phyloP scores from a whole-genome alignment of 2,113 vertebrate genomes.

The Mus pahari region DNA sequence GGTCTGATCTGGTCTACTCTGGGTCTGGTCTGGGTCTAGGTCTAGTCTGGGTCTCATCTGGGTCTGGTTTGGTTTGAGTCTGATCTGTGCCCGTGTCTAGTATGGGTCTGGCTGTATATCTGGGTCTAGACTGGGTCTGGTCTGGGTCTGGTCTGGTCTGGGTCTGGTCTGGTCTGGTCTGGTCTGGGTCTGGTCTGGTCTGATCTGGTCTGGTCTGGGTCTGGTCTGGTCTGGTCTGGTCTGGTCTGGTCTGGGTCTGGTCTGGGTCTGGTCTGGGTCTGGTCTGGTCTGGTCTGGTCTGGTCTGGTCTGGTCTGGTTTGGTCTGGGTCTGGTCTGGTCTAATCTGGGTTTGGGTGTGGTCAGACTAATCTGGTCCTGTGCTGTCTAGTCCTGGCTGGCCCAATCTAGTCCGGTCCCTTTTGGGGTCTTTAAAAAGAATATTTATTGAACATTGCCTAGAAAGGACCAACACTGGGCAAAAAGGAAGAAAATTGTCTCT shows the following conservation, averaged over 20 bases:
- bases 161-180: not conserved
- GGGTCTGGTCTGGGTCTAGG: not conserved
- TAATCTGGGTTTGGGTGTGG: not conserved
- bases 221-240: not conserved
- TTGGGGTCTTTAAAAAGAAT: slow-evolving; percentile 61
- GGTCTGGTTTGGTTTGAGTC: not conserved
- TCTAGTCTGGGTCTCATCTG: not conserved
- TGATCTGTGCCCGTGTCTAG: too few species aligned
- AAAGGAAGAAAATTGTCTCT: slow-evolving; percentile 49
- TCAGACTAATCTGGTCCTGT: not conserved
- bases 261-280: not conserved
- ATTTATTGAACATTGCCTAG: slow-evolving; percentile 42
- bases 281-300: not conserved
- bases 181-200: not conserved
- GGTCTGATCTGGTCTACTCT: not conserved
- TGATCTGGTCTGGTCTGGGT: not conserved
- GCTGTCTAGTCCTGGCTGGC: not conserved
- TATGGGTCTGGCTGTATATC: not conserved
- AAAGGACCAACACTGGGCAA: slow-evolving; percentile 55
- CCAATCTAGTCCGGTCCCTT: not conserved
- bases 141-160: not conserved
- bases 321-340: too few species aligned
- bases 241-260: not conserved
- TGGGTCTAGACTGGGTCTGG: not conserved
- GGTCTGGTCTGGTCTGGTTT: too few species aligned